phyloP scores from a whole-genome alignment of 1,140 invertebrate genomes.

The Drosophila repleta region DNA sequence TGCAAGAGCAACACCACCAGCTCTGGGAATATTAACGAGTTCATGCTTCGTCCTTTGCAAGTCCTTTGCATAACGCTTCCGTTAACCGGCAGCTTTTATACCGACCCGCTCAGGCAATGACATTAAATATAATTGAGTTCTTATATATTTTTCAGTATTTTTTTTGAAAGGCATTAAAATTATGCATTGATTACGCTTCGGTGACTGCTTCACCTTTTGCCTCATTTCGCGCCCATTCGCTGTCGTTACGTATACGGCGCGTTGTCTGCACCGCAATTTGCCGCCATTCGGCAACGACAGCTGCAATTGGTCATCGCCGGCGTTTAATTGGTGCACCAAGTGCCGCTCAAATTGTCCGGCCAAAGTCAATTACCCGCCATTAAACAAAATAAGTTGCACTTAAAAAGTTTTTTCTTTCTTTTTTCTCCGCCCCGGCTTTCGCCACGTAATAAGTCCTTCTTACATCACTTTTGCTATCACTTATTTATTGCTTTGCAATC shows the following conservation, averaged over 20 bases:
- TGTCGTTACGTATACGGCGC: conserved; percentile 55
- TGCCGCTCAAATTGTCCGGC: conserved; percentile 57
- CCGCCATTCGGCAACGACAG: conserved; percentile 60
- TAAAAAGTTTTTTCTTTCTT: neutral
- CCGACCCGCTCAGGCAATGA: neutral
- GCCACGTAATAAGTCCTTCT: conserved; percentile 21
- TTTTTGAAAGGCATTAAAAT: conserved; percentile 58
- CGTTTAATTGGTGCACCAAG: conserved; percentile 74
- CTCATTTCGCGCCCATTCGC: neutral
- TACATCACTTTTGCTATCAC: conserved; percentile 21
- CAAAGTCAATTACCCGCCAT: conserved; percentile 75
- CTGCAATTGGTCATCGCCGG: conserved; percentile 74
- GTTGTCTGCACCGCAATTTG: conserved; percentile 47
- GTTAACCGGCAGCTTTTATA: conserved; percentile 59
- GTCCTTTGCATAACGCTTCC: conserved; percentile 42
- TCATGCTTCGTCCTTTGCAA: conserved; percentile 50
- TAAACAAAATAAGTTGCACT: conserved; percentile 35
- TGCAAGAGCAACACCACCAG: conserved; percentile 28
- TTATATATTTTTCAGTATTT: neutral
- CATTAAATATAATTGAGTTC: conserved; percentile 63
- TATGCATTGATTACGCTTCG: conserved; percentile 72
- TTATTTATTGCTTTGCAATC: neutral
- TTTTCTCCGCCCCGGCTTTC: neutral
- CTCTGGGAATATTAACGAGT: conserved; percentile 71
- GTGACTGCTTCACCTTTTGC: conserved; percentile 6